Evolutionary conservation across 2,888 invertebrate genomes (phyloP).

Genomic region (Andrena trimmerana): DNA sequence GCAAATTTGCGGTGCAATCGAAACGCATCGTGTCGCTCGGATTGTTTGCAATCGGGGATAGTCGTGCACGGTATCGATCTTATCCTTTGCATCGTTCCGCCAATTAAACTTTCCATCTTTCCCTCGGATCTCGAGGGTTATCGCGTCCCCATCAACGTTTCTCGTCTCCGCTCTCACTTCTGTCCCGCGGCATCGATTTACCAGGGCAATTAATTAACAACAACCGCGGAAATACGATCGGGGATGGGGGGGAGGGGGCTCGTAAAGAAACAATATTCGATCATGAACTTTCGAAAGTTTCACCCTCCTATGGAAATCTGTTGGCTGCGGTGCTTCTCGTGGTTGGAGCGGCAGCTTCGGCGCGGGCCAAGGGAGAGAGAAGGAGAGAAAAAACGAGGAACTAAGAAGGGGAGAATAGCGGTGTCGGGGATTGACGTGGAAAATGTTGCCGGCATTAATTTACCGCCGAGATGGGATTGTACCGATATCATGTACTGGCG

Average conservation of each 20-base stretch:
- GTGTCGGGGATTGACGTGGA: slow-evolving; percentile 17
- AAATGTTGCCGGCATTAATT: slow-evolving; percentile 64
- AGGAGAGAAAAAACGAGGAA: not conserved
- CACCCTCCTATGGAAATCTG: not conserved
- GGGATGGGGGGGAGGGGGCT: not conserved
- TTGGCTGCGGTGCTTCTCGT: slow-evolving; percentile 6
- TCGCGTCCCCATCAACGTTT: slow-evolving; percentile 36
- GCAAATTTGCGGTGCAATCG: not conserved
- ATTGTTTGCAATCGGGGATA: not conserved
- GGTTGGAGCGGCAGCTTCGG: slow-evolving; percentile 13
- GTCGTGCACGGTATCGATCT: not conserved
- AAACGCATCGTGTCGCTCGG: not conserved
- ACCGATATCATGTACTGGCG: slow-evolving; percentile 59
- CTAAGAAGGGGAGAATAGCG: slow-evolving; percentile 13
- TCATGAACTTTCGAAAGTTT: slow-evolving; percentile 24
- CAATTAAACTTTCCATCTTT: slow-evolving; percentile 57
- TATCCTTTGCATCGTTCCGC: slow-evolving; percentile 24
- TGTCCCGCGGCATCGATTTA: slow-evolving; percentile 31
- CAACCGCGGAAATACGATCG: slow-evolving; percentile 30
- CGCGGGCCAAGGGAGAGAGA: slow-evolving; percentile 6
- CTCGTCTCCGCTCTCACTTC: slow-evolving; percentile 6
- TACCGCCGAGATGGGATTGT: slow-evolving; percentile 56
- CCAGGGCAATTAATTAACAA: slow-evolving; percentile 59
- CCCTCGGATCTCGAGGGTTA: slow-evolving; percentile 21
- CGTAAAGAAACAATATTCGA: slow-evolving; percentile 47